A percentile compares a stretch with the other conserved stretches of the same genome.
Conservation (phyloP, 2,113 vertebrate genomes). For the Lanius ludovicianus region DNA sequence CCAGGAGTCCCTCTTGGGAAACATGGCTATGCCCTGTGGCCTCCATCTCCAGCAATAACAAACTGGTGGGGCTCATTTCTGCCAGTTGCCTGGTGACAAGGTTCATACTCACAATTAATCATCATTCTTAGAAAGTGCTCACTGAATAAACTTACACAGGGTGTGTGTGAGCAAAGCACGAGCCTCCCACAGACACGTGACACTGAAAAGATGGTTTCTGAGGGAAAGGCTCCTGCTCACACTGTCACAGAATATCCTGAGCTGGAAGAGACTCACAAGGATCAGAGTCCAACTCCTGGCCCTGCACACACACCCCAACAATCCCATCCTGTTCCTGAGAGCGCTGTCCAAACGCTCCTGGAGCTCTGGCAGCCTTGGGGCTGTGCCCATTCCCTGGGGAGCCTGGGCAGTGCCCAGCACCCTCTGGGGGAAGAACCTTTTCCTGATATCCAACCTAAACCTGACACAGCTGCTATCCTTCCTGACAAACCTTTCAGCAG, state of each 20-base stretch:
- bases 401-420: neutral
- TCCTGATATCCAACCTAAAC: neutral
- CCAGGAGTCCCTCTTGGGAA: neutral
- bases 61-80: neutral
- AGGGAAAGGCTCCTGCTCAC: neutral
- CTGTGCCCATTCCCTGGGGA: neutral
- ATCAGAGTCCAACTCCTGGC: neutral
- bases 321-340: neutral
- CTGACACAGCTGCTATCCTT: neutral
- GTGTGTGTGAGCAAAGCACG: neutral
- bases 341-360: fast-evolving
- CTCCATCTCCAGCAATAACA: neutral
- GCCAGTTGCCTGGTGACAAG: neutral
- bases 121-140: neutral
- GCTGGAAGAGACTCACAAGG: neutral
- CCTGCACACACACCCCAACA: neutral
- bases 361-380: neutral
- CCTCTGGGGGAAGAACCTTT: neutral
- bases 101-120: neutral
- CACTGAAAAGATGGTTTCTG: neutral
- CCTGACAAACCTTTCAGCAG: neutral
- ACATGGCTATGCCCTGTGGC: neutral
- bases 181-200: neutral
- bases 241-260: neutral
- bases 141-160: neutral